These are phyloP conservation scores for Abrostola triplasia DNA, from an alignment of 2,888 invertebrate species.

Conservation along the genomic window DNA sequence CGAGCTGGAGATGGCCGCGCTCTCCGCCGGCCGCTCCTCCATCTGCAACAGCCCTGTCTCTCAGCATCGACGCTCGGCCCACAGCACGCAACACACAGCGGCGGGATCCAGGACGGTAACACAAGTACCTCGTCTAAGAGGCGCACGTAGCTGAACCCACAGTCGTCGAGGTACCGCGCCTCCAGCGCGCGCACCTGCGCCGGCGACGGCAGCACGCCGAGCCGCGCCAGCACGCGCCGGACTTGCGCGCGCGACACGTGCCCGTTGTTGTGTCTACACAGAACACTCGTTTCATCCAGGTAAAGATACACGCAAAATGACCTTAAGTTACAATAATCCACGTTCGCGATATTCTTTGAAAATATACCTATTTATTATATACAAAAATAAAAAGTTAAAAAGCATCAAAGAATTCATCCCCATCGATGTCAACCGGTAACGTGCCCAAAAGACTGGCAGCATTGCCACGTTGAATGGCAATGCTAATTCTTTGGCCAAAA, in stretches of 20 bases:
- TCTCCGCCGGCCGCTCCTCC: constrained; percentile 75
- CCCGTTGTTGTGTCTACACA: constrained; percentile 90
- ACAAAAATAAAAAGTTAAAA: too few species aligned
- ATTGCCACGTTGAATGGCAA: too few species aligned
- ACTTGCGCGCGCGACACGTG: constrained; percentile 92
- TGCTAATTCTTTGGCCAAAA: too few species aligned
- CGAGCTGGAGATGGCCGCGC: constrained; percentile 67
- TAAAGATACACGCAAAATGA: too few species aligned
- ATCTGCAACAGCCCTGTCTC: constrained; percentile 57
- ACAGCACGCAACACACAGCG: neutral
- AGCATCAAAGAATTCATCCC: too few species aligned
- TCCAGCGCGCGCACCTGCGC: constrained; percentile 91
- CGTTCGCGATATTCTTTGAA: too few species aligned
- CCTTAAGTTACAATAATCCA: too few species aligned
- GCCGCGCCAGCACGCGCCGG: constrained; percentile 91
- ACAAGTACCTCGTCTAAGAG: constrained; percentile 90
- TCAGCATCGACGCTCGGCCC: neutral
- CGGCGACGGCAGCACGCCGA: constrained; percentile 90
- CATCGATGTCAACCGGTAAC: too few species aligned
- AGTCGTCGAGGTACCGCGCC: constrained; percentile 91
- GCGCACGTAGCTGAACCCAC: constrained; percentile 92
- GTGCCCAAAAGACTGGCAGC: too few species aligned
- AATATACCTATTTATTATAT: too few species aligned
- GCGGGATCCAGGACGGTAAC: neutral
- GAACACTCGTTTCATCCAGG: neutral